Conservation (phyloP, 2,888 invertebrate species). For the Drosophila paranaensis region DNA sequence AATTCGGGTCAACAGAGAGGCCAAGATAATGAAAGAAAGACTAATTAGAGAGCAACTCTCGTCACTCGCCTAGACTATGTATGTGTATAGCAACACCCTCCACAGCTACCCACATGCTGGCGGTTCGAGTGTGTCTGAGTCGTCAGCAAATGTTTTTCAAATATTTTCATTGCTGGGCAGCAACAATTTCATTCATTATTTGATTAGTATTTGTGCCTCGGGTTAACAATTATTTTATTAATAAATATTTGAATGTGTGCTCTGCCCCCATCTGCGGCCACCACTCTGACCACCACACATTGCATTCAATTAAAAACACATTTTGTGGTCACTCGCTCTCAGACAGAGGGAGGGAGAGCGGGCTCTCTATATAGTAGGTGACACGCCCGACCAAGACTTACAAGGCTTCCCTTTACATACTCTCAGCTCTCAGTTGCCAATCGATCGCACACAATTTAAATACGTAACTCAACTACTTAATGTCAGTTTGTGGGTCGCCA, state of each 20-base stretch:
- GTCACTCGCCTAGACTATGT: slow-evolving; percentile 19
- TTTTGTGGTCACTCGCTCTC: slow-evolving; percentile 72
- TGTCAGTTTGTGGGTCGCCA: slow-evolving; percentile 52
- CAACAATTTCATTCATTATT: slow-evolving; percentile 54
- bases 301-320: slow-evolving; percentile 76
- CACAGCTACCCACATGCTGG: slow-evolving; percentile 55
- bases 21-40: slow-evolving; percentile 84
- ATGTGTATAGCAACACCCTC: neutral
- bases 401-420: slow-evolving; percentile 39
- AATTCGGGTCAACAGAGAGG: slow-evolving; percentile 85
- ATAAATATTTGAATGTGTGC: slow-evolving; percentile 72
- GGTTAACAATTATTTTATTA: slow-evolving; percentile 76
- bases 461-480: slow-evolving; percentile 41
- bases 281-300: slow-evolving; percentile 53
- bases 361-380: neutral
- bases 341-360: neutral
- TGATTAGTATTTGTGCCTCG: slow-evolving; percentile 61
- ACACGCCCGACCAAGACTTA: slow-evolving; percentile 29
- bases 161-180: slow-evolving; percentile 63
- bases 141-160: slow-evolving; percentile 69
- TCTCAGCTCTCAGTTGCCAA: slow-evolving; percentile 11
- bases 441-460: slow-evolving; percentile 45
- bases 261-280: slow-evolving; percentile 67
- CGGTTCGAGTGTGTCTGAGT: slow-evolving; percentile 6
- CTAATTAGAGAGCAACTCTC: slow-evolving; percentile 83